Base-by-base conservation (phyloP, 2,113 vertebrate species). In the Neogale vison region DNA sequence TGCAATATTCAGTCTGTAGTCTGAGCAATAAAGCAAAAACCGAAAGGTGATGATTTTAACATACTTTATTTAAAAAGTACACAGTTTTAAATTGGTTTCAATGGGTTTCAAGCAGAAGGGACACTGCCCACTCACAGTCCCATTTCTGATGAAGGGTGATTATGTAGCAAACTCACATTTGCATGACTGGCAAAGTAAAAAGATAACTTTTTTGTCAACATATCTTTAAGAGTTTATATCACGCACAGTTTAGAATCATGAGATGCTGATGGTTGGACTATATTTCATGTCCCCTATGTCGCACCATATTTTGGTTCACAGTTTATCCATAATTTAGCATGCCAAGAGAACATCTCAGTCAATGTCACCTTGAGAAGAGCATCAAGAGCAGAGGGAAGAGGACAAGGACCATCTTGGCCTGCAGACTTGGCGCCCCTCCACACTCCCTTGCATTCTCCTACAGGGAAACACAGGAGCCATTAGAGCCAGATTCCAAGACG, bases 61-160 rank as follows among this genome's bases (percentile, higher is more conserved):
- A 99, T 99, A 98, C 99, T 99, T 99, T 99, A 99, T 99, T 99
- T 99, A 99, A 99, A 99, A 99, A 99, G 99, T 99, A 99, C 99
- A 99, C 99, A 99, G 99, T 99, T 99, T 99, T 99, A 98, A 99
- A 99, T 99, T 99, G 97, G 97, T 99, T 99, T 98, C 98, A 98
- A 99, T 99, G 99, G 99, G 98, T 99, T 92, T 99, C 99, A 99
- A 99, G 99, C 99, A 99, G 98, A 99, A 99, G 99, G 99, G 99
- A 99, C 98, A 98, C 99, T 99, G 99, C 99, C 98, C 98, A 98
- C 99, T 97, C 97, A 95, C 97, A 98, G 99, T 99, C 98, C 99
- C 98, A 0, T 98, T 98, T 98, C 97, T 97, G 98, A 99, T 99
- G 98, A 98, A 96, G 98, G 97, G 96, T 98, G 98, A 98, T 95